Percentiles rank a stretch among this genome's conserved stretches.
Conservation (phyloP, 2,888 invertebrate species). For the Apoderus coryli region DNA sequence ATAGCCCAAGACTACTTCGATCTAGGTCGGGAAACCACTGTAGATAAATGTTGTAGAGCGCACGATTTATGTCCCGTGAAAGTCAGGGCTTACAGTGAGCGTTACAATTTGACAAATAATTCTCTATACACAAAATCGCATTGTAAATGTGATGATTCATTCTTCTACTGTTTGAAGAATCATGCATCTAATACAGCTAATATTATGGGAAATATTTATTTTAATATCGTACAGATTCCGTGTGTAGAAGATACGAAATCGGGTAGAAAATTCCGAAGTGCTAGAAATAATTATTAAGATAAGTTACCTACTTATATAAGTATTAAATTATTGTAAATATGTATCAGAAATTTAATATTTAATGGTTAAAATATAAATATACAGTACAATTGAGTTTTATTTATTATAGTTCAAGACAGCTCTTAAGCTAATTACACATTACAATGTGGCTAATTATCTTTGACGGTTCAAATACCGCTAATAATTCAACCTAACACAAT, state of each 20-base stretch:
- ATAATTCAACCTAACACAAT: no score
- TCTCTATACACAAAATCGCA: conserved; percentile 80
- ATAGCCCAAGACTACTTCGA: conserved; percentile 73
- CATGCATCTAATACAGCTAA: conserved; percentile 51
- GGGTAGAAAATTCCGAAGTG: conserved; percentile 16
- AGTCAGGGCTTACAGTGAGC: conserved; percentile 47
- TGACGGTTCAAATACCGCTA: no score
- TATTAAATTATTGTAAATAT: no score
- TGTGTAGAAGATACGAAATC: conserved; percentile 46
- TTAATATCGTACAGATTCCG: conserved; percentile 64
- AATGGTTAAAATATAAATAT: no score
- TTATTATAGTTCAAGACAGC: no score
- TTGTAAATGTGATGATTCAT: conserved; percentile 72
- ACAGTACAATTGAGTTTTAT: no score
- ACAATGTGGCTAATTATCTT: no score
- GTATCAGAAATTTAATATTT: no score
- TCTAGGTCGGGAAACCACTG: conserved; percentile 54
- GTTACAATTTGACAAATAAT: conserved; percentile 73
- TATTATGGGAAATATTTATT: conserved; percentile 73
- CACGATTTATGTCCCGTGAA: conserved; percentile 87
- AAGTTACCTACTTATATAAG: no score
- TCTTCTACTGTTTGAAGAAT: conserved; percentile 62
- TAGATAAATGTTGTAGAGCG: conserved; percentile 76
- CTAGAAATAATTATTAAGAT: conserved; percentile 21
- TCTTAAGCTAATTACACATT: no score